Evolutionary conservation across 2,888 invertebrate genomes (phyloP).

Genomic region (Gerris lacustris): DNA sequence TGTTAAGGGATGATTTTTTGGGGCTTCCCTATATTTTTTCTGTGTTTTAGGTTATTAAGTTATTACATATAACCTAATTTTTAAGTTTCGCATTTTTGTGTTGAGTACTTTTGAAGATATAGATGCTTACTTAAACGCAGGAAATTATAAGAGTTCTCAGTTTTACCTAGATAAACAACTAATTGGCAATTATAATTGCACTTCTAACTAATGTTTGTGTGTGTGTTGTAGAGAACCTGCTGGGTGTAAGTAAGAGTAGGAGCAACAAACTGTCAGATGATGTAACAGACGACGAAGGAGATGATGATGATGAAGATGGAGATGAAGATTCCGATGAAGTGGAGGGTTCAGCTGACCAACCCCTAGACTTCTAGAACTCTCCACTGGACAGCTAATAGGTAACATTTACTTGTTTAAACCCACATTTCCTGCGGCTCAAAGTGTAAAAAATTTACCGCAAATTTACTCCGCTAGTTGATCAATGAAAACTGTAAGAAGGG

Average conservation of each 20-base stretch:
- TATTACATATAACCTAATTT: no score
- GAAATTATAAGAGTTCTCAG: neutral
- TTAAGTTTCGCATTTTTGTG: no score
- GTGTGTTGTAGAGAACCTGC: conserved; percentile 37
- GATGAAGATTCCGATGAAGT: conserved; percentile 53
- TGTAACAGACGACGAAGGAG: conserved; percentile 45
- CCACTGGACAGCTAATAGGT: no score
- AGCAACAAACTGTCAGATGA: conserved; percentile 37
- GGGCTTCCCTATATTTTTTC: no score
- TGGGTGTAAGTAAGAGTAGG: conserved; percentile 39
- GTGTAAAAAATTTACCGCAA: no score
- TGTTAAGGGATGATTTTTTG: no score
- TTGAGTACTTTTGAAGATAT: neutral
- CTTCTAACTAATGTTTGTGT: neutral
- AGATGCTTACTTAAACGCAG: no score
- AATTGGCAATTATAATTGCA: neutral
- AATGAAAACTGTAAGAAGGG: no score
- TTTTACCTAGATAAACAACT: neutral
- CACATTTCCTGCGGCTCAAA: no score
- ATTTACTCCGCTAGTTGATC: no score
- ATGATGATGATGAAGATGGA: conserved; percentile 63
- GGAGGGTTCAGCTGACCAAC: conserved; percentile 66
- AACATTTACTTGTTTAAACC: no score
- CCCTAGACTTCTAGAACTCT: conserved; percentile 51
- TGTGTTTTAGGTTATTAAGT: no score